Evolutionary conservation across 2,113 vertebrate genomes (phyloP).

Genomic region (Saguinus midas): DNA sequence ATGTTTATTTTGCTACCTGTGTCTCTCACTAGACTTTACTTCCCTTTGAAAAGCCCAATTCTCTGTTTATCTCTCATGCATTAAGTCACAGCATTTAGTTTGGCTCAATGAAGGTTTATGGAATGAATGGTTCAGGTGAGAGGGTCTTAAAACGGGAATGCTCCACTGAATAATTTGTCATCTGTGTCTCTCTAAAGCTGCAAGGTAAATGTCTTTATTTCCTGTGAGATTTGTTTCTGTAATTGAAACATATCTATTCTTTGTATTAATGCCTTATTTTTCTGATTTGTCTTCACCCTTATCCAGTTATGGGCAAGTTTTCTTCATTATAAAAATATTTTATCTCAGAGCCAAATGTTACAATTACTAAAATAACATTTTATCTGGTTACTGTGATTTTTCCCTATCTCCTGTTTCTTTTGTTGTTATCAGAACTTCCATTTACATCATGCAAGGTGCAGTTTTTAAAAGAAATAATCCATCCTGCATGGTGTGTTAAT

Average conservation of each 20-base stretch:
- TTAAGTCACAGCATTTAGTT: neutral
- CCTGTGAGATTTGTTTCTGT: neutral
- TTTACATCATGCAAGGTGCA: neutral
- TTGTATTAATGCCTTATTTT: neutral
- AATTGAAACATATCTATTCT: neutral
- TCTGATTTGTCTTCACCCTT: slow-evolving; percentile 33
- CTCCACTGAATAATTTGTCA: neutral
- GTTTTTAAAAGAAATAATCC: neutral
- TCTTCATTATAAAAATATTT: slow-evolving; percentile 44
- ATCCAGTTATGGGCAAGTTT: neutral
- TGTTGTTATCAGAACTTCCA: slow-evolving; percentile 26
- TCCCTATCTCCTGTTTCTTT: neutral
- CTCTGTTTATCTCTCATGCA: neutral
- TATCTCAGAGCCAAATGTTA: slow-evolving; percentile 37
- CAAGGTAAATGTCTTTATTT: neutral
- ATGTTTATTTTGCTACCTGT: neutral
- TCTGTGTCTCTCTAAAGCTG: neutral
- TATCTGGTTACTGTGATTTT: neutral
- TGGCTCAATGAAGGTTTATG: neutral
- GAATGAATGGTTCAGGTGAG: neutral
- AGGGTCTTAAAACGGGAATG: neutral
- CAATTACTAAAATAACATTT: slow-evolving; percentile 51
- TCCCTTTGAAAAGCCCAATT: neutral
- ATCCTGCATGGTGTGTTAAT: neutral
- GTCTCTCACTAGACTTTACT: neutral